Conservation (phyloP, 2,888 invertebrate species). For the Timandra comae region DNA sequence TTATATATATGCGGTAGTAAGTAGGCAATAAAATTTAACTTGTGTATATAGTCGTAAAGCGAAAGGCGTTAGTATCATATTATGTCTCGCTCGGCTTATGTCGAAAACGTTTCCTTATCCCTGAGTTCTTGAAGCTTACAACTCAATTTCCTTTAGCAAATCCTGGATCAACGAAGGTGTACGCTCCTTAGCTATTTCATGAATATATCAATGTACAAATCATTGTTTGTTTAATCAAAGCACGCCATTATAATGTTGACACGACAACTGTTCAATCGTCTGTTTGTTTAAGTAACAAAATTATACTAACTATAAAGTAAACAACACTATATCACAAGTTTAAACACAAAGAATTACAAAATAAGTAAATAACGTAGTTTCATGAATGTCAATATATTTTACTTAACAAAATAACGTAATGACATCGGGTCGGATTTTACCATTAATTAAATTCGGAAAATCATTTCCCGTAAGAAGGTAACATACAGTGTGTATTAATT, state of each 20-base stretch:
- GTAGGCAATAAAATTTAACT: slow-evolving; percentile 18
- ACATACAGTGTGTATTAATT: slow-evolving; percentile 19
- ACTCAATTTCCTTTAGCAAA: slow-evolving; percentile 58
- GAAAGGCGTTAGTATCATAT: slow-evolving; percentile 30
- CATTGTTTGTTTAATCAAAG: slow-evolving; percentile 20
- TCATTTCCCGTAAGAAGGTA: slow-evolving; percentile 6
- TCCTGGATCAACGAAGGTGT: slow-evolving; percentile 53
- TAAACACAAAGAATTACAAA: too few species aligned
- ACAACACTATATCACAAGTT: too few species aligned
- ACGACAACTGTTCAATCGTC: too few species aligned
- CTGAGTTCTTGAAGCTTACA: slow-evolving; percentile 51
- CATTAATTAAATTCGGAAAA: too few species aligned
- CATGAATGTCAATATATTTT: too few species aligned
- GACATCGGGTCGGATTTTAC: too few species aligned
- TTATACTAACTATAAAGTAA: too few species aligned
- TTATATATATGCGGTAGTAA: neutral
- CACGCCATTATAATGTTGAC: neutral
- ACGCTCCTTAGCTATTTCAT: slow-evolving; percentile 44
- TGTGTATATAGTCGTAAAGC: slow-evolving; percentile 22
- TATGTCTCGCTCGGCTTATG: slow-evolving; percentile 39
- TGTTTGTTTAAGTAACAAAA: too few species aligned
- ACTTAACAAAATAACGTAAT: too few species aligned
- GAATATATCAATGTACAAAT: slow-evolving; percentile 37
- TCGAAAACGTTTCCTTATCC: slow-evolving; percentile 38
- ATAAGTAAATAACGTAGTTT: too few species aligned